Evolutionary conservation across 1,140 invertebrate species (phyloP).

Genomic region (Dendrolimus kikuchii): DNA sequence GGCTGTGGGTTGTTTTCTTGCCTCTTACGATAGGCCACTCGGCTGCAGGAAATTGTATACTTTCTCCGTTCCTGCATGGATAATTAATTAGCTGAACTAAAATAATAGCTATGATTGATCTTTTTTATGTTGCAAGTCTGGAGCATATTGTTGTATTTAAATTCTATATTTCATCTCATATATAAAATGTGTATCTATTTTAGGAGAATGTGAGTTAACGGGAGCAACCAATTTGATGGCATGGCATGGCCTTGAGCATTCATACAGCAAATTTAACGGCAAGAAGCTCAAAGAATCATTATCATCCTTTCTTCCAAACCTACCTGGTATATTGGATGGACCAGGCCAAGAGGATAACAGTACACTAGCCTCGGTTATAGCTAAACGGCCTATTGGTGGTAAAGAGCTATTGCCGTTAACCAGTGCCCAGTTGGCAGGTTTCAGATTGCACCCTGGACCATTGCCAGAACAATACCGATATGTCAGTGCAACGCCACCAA

Average conservation of each 20-base stretch:
- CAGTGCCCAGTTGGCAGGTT: slow-evolving; percentile 92
- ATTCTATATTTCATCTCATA: too few relatives aligned
- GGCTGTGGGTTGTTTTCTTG: too few relatives aligned
- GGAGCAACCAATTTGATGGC: slow-evolving; percentile 97
- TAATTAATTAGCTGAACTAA: too few relatives aligned
- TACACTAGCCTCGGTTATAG: slow-evolving; percentile 94
- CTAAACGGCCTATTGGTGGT: slow-evolving; percentile 96
- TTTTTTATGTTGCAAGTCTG: too few relatives aligned
- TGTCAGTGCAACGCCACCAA: slow-evolving; percentile 91
- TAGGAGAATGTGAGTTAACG: slow-evolving; percentile 93
- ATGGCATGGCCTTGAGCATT: slow-evolving; percentile 96
- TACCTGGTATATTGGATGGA: slow-evolving; percentile 95
- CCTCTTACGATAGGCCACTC: too few relatives aligned
- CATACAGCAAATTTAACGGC: slow-evolving; percentile 98
- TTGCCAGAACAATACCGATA: slow-evolving; percentile 96
- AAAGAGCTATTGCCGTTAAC: slow-evolving; percentile 94
- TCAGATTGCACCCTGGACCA: slow-evolving; percentile 95
- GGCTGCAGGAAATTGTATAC: too few relatives aligned
- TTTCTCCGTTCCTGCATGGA: too few relatives aligned
- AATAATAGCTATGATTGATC: too few relatives aligned
- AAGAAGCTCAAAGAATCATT: slow-evolving; percentile 96
- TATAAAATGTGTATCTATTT: slow-evolving; percentile 28
- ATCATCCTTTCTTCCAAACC: slow-evolving; percentile 94
- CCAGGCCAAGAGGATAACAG: slow-evolving; percentile 87
- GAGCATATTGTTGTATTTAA: too few relatives aligned